Percentiles rank a stretch among this genome's conserved stretches.
These are phyloP conservation scores for Steinernema feltiae DNA, from an alignment of 1,140 invertebrate genomes.

Conservation along the genomic window DNA sequence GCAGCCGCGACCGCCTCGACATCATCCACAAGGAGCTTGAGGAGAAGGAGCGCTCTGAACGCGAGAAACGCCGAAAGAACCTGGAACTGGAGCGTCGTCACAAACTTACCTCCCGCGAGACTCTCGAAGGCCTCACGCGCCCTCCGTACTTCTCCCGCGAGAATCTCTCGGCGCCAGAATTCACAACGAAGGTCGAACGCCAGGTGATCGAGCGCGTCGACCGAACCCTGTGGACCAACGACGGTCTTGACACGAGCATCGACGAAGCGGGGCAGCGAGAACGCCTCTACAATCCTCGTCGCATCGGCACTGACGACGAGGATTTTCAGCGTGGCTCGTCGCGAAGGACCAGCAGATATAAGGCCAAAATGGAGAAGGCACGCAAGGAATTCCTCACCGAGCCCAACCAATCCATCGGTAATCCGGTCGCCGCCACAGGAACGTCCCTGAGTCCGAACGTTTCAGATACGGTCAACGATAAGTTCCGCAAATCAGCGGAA, in stretches of 20 bases:
- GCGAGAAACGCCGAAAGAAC: slow-evolving; percentile 35
- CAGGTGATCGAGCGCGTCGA: slow-evolving; percentile 56
- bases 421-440: no score
- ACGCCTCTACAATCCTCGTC: slow-evolving; percentile 43
- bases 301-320: slow-evolving; percentile 31
- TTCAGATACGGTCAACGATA: slow-evolving; percentile 41
- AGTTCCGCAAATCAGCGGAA: slow-evolving; percentile 49
- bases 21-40: slow-evolving; percentile 44
- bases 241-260: slow-evolving; percentile 31
- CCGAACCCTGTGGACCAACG: slow-evolving; percentile 52
- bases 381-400: slow-evolving; percentile 39
- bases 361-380: slow-evolving; percentile 51
- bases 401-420: slow-evolving; percentile 4
- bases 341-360: slow-evolving; percentile 28
- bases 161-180: slow-evolving; percentile 45
- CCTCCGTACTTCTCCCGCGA: slow-evolving; percentile 54
- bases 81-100: slow-evolving; percentile 22
- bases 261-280: slow-evolving; percentile 28
- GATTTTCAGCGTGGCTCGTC: slow-evolving; percentile 13
- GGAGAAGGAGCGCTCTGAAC: slow-evolving; percentile 51
- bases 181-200: slow-evolving; percentile 52
- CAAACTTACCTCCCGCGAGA: slow-evolving; percentile 53
- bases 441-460: no score
- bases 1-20: slow-evolving; percentile 46
- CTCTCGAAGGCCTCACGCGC: slow-evolving; percentile 51